Base-by-base conservation (phyloP, 2,888 invertebrate genomes). In the Pristionchus maxplancki region DNA sequence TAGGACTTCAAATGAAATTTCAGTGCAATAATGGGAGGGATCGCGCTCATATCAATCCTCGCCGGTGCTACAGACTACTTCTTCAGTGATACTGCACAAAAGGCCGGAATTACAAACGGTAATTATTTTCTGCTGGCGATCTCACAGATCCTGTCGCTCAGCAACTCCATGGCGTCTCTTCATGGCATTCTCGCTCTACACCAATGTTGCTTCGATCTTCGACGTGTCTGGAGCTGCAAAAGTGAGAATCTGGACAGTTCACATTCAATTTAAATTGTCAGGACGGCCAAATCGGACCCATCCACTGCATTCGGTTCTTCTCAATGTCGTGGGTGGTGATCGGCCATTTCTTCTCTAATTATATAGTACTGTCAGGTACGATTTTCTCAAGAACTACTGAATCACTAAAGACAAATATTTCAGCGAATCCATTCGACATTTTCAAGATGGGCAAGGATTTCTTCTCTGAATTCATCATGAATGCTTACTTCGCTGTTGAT, bases 401-500 rank as follows among this genome's bases (percentile, higher is more conserved):
- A n/a, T n/a, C 15, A 31, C 44, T 44, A 11, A 44, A n/a, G n/a
- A n/a, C n/a, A n/a, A n/a, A n/a, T n/a, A 37, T 71, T 78, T n/a
- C 58, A 89, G 89, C 67, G 28, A 90, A 89, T 85, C 89, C 90
- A 1, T 28, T 74, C n/a, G 90, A 90, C 67, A 88, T 89, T 1
- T 20, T 89, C 17, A 86, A 48, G 28, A 78, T 87, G 81, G 37
- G 74, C 34, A 31, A 84, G 74, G 53, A 90, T 67, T 24, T 88
- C 20, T 31, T 88, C 58, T 83, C 90, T 1, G 88, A 89, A 71
- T 74, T 92, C 20, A 74, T 92, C 83, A 67, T 88, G 17, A 92
- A 89, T 53, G 91, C 89, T 1, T 90, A 88, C 71, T 90, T 91
- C 64, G 87, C 90, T 37, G 91, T 92, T 1, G 92, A 92, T 84